Percentiles rank a stretch among this genome's conserved stretches.
Conservation (phyloP, 2,888 invertebrate species). For the Agrenia bidenticulata region DNA sequence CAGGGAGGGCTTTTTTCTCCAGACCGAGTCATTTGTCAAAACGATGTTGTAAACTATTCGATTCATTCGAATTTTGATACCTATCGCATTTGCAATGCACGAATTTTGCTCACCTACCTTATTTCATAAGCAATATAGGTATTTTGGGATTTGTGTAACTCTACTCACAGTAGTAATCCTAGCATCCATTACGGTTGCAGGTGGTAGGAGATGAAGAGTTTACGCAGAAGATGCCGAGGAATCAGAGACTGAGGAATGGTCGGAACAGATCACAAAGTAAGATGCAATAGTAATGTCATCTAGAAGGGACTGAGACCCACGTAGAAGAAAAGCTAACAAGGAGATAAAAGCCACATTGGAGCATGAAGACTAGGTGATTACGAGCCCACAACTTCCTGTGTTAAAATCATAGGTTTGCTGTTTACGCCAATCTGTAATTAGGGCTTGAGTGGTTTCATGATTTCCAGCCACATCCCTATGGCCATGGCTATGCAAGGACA, state of each 20-base stretch:
- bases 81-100: no score
- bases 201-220: not conserved
- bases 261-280: slow-evolving; percentile 11
- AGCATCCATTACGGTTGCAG: not conserved
- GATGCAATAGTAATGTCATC: slow-evolving; percentile 2
- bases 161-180: no score
- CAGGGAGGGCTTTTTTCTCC: not conserved
- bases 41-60: no score
- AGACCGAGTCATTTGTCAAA: no score
- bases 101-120: no score
- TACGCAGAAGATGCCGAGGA: not conserved
- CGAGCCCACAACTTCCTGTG: slow-evolving; percentile 52
- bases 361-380: slow-evolving; percentile 17
- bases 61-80: no score
- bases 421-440: slow-evolving; percentile 46
- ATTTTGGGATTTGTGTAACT: no score
- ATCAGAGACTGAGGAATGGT: not conserved
- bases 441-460: slow-evolving; percentile 6
- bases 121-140: no score
- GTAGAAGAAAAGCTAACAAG: slow-evolving; percentile 12
- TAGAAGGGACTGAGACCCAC: slow-evolving; percentile 3
- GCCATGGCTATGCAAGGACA: not conserved
- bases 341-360: slow-evolving; percentile 11
- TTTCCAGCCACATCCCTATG: slow-evolving; percentile 7
- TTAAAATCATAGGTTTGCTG: slow-evolving; percentile 51